Evolutionary conservation across 1,140 invertebrate species (phyloP), one percentile per base, ranked within the genome.

Genomic region (Drosophila erecta): DNA sequence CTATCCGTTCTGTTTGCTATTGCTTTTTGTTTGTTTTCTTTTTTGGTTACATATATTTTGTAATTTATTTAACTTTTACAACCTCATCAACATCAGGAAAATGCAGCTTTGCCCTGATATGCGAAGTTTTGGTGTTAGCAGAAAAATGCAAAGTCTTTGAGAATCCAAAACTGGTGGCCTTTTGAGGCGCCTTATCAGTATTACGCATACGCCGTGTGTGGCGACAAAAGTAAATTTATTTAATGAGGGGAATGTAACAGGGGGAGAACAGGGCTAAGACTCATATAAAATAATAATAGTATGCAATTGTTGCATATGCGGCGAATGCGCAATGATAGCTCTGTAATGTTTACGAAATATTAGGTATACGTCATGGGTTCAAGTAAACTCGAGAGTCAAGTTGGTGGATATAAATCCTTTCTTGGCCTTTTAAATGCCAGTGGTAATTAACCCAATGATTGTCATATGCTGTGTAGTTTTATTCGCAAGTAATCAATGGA

Each of bases 1-100:
- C 46, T 69, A 67, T 55, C 62, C 62, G 55, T 56, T 53, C 24
- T 46, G 24, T 38, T 67, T 69, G 46, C 22, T 14, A 47, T 33
- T 38, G 24, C 46, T 46, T 67, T 53, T 20, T 17, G 8, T 20
- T 27, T 35, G 8, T 20, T 27, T 8, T 20, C 17, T 15, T 30
- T 30, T 53, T 65, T 40, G 24, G 3, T 66, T 50, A n/a, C n/a
- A 47, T 38, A 47, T 66, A 64, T 66, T 65, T 65, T 51, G 35
- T 41, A 69, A 67, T 69, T 67, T 69, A 67, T 67, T 69, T 65
- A 65, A 66, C 40, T 64, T 6, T 6, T 8, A 10, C 55, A 44
- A 7, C 20, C 30, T 4, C 37, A 33, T 30, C 37, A 38, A 10
- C 37, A 4, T 24, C 14, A 20, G 38, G 24, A 50, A 65, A 15